Base-by-base conservation (phyloP, 2,797 vertebrate genomes). In the Pyrocephalus nanus region DNA sequence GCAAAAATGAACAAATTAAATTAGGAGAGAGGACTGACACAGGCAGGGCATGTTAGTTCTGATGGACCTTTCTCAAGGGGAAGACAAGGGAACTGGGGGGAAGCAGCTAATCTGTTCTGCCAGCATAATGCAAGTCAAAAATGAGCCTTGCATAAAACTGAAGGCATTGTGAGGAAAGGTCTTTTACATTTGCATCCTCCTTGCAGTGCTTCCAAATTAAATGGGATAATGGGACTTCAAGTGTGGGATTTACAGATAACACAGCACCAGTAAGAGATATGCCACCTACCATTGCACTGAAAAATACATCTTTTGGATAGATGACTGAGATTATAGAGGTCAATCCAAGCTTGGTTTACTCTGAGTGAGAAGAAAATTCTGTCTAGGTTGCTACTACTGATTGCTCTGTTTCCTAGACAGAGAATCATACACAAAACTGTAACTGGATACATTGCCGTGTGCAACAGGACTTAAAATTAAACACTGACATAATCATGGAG, bases 391-490 rank as follows among this genome's bases (percentile, higher is more conserved):
- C 40, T 40, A 38, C 32, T 26, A 50, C 32, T 8, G 7, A 71
- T 36, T 58, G 21, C 13, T 87, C 57, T 79, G 50, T 45, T 77
- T 93, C 79, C 54, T 75, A 83, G 83, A 85, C 57, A 6, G 34
- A 77, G 29, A 66, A 26, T 70, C 57, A 19, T 19, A 60, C 40
- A 70, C 38, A 72, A 50, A 87, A 83, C 23, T 0, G 0, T 69
- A 91, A 67, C 67, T 66, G 53, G 57, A 82, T 69, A 72, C 17
- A 48, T 7, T 70, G 61, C 45, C 53, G 32, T 43, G 45, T 57
- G 27, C 85, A 70, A 78, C 38, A 75, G 70, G 90, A 90, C 61
- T 91, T 92, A 88, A 91, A 94, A 94, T 93, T 86, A 92, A 95
- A 94, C 88, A 92, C 57, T 92, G 81, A 84, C 81, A 92, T 94